phyloP scores from a whole-genome alignment of 1,140 invertebrate species.

The Drosophila asahinai region DNA sequence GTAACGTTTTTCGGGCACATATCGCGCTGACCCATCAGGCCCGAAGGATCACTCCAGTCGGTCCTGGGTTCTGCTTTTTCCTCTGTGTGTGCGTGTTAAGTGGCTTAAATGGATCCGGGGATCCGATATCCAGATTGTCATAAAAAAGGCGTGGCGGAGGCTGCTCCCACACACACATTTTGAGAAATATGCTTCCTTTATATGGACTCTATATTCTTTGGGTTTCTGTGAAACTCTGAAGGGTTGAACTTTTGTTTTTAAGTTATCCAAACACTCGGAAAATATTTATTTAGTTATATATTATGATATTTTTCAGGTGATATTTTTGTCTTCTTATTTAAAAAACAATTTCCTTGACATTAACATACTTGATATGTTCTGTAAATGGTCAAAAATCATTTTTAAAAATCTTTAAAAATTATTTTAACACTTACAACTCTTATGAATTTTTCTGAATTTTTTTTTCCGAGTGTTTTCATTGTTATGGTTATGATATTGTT shows the following conservation, averaged over 20 bases:
- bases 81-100: slow-evolving; percentile 56
- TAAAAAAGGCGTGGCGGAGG: slow-evolving; percentile 31
- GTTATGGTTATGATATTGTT: slow-evolving; percentile 80
- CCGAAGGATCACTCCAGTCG: slow-evolving; percentile 45
- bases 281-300: neutral
- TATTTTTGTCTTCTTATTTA: too few species aligned
- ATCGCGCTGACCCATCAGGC: slow-evolving; percentile 71
- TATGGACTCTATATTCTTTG: neutral
- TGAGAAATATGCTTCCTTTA: slow-evolving; percentile 24
- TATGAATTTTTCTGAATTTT: too few species aligned
- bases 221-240: slow-evolving; percentile 9
- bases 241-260: neutral
- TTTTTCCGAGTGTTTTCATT: slow-evolving; percentile 38
- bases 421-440: too few species aligned
- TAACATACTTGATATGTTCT: too few species aligned
- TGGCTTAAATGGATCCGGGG: slow-evolving; percentile 74
- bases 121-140: slow-evolving; percentile 53
- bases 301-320: neutral
- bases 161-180: slow-evolving; percentile 34
- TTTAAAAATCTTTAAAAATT: too few species aligned
- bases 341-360: too few species aligned
- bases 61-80: neutral
- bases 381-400: too few species aligned
- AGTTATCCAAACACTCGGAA: neutral
- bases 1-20: slow-evolving; percentile 77